Conservation (phyloP, 2,113 vertebrate species). For the Sarotherodon lohbergeri region DNA sequence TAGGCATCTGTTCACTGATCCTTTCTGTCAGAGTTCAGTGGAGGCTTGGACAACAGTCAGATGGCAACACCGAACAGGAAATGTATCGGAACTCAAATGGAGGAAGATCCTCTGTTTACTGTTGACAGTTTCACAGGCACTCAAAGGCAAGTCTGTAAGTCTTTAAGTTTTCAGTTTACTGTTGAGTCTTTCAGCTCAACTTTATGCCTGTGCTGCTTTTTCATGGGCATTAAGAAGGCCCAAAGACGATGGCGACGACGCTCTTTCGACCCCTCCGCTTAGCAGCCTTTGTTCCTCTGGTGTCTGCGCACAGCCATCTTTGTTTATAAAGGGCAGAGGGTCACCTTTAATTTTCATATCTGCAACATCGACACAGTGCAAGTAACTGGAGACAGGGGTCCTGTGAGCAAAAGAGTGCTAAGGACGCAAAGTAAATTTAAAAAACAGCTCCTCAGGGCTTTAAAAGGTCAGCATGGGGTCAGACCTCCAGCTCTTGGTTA, state of each 20-base stretch:
- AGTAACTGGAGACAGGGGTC: background rate
- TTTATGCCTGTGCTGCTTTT: background rate
- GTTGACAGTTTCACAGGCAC: constrained; percentile 36
- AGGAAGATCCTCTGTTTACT: background rate
- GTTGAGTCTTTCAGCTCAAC: background rate
- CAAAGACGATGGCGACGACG: background rate
- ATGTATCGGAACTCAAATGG: background rate
- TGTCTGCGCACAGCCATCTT: background rate
- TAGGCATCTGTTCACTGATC: constrained; percentile 37
- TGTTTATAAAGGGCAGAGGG: constrained; percentile 11
- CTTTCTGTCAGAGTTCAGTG: background rate
- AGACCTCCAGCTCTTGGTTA: constrained; percentile 73
- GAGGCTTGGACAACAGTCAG: constrained; percentile 4
- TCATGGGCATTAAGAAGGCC: background rate
- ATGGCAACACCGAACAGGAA: background rate
- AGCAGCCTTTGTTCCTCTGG: constrained; percentile 7
- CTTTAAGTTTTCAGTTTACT: constrained; percentile 9
- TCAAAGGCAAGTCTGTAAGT: constrained; percentile 21
- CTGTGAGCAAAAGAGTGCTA: constrained; percentile 27
- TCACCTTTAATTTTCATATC: constrained; percentile 5
- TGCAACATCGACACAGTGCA: constrained; percentile 10
- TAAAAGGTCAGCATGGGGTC: constrained; percentile 29
- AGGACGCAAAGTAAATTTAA: constrained; percentile 4
- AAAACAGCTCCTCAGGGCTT: background rate
- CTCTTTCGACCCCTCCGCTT: background rate